Base-by-base conservation (phyloP, 2,113 vertebrate species). In the Hucho hucho region DNA sequence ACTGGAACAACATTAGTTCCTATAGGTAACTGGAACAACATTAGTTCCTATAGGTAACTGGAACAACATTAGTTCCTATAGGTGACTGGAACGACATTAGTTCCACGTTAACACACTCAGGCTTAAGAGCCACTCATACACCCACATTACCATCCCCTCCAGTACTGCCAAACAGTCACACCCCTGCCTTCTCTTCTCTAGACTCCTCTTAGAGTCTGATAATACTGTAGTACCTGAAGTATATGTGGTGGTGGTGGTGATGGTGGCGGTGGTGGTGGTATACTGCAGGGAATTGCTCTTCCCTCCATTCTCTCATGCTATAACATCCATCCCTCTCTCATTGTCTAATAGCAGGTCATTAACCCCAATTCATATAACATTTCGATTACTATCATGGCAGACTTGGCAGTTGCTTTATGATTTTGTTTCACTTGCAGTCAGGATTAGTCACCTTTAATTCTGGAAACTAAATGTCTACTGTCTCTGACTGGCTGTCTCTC, bases 401-500 rank as follows among this genome's bases (percentile, higher is more conserved):
- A 59, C n/a, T 22, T 59, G 58, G 18, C n/a, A n/a, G 6, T n/a
- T 37, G 32, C 6, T 37, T 37, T 37, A 14, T 59, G n/a, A 2
- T n/a, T 5, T 9, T 59, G 56, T n/a, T 59, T n/a, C 56, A 3
- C 6, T 20, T 59, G 14, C 14, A 59, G n/a, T n/a, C 6, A 59
- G 58, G 20, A n/a, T 22, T 22, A 22, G 58, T 22, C n/a, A 22
- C n/a, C 6, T 59, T 22, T 59, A n/a, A 14, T 59, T 9, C 5
- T 2, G 9, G 5, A n/a, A 6, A 59, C 58, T 64, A 65, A 22
- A 74, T 56, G 46, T 69, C 13, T 64, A 14, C 56, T 25, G 16
- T 69, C 67, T 56, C 6, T 74, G 37, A 69, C 7, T 66, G 70
- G 74, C 67, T 43, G 75, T 4, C 6, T 20, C 20, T 59, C 32